Evolutionary conservation across 1,140 invertebrate genomes (phyloP).

Genomic region (Uloborus diversus): DNA sequence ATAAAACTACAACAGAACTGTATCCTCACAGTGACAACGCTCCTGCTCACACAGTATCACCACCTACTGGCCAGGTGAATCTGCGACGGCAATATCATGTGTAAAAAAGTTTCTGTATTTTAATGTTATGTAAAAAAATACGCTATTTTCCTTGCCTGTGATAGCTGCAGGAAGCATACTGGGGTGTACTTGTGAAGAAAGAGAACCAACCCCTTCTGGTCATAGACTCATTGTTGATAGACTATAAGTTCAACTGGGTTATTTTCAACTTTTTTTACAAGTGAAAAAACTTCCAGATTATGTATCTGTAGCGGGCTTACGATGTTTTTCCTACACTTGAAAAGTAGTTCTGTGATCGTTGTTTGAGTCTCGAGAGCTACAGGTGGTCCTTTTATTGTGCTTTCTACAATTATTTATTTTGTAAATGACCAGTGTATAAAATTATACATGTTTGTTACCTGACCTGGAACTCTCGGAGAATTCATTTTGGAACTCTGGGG

Average conservation of each 20-base stretch:
- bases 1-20: constrained; percentile 34
- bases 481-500: too few species aligned
- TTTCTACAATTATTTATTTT: constrained; percentile 43
- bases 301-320: background rate
- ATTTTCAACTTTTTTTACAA: constrained; percentile 3
- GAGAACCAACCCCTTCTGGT: constrained; percentile 27
- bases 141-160: constrained; percentile 46
- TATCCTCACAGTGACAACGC: constrained; percentile 12
- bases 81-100: background rate
- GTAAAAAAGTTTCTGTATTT: background rate
- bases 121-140: constrained; percentile 32
- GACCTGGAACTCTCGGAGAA: too few species aligned
- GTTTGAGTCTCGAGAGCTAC: constrained; percentile 12
- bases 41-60: constrained; percentile 27
- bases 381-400: background rate
- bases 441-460: too few species aligned
- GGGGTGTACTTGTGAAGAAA: background rate
- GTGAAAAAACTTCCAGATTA: background rate
- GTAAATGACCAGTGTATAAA: constrained; percentile 33
- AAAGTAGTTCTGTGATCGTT: constrained; percentile 27
- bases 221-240: constrained; percentile 20
- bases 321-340: background rate
- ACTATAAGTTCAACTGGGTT: constrained; percentile 12
- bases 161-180: constrained; percentile 35
- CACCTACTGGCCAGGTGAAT: constrained; percentile 42